Evolutionary conservation across 2,113 vertebrate species (phyloP).

Genomic region (Platysternon megacephalum): DNA sequence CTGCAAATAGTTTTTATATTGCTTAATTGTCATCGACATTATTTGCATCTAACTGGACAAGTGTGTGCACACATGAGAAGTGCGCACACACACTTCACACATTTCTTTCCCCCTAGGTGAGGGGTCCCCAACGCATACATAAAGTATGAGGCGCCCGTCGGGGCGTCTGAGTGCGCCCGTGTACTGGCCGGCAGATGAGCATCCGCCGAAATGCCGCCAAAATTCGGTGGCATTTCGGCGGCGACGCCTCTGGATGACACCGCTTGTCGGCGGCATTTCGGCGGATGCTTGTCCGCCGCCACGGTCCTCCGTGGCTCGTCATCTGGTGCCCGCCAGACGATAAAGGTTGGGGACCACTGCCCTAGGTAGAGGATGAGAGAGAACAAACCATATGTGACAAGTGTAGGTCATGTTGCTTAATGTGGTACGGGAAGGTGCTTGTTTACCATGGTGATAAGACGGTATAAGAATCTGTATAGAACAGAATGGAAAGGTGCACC

Average conservation of each 20-base stretch:
- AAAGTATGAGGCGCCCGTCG: too few relatives aligned
- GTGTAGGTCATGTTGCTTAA: background rate
- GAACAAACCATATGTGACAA: background rate
- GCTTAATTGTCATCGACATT: background rate
- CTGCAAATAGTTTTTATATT: background rate
- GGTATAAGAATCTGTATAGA: background rate
- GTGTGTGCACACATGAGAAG: background rate
- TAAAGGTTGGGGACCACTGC: too few relatives aligned
- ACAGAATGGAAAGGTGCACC: background rate
- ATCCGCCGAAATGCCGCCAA: too few relatives aligned
- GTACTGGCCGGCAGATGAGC: too few relatives aligned
- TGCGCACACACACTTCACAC: background rate
- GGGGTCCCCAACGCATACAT: too few relatives aligned
- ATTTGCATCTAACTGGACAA: background rate
- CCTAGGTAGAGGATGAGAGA: background rate
- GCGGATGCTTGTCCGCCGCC: too few relatives aligned
- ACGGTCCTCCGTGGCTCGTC: too few relatives aligned
- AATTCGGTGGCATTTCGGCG: too few relatives aligned
- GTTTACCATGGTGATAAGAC: background rate
- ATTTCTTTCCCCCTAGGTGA: background rate
- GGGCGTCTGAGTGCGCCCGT: too few relatives aligned
- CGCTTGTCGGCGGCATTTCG: too few relatives aligned
- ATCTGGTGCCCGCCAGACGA: too few relatives aligned
- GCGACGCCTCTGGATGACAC: too few relatives aligned
- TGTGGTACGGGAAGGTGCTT: background rate